Base-by-base conservation (phyloP, 1,140 invertebrate species). In the Monomorium pharaonis region DNA sequence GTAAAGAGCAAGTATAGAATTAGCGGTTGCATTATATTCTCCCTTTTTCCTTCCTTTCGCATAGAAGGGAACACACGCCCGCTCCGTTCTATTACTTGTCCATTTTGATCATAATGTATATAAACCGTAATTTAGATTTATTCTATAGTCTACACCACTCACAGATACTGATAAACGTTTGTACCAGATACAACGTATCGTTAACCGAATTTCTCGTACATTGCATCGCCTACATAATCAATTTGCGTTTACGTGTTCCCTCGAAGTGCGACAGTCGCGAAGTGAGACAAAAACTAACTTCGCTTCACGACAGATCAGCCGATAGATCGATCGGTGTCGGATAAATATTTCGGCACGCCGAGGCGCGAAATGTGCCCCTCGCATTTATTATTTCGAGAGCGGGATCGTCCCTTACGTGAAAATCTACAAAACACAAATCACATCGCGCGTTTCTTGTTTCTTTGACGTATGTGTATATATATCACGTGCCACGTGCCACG, bases 401-500 rank as follows among this genome's bases (percentile, higher is more conserved):
- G 44, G 33, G 37, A 37, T 81, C 21, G 10, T 67, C 70, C 16
- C 49, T 78, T n/a, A 51, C 21, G 37, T 37, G 54, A 74, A 88
- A 89, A 90, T 89, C 77, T 93, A 94, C 87, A 88, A 92, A 92
- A 92, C 87, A 91, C 88, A 89, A 92, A 94, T 93, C 21, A 12
- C 10, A 21, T 83, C 77, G 85, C 92, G 80, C 92, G 42, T 89
- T 84, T 85, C 60, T 75, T 84, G 72, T 76, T 77, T 86, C 80
- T 80, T 83, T 88, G 76, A 87, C 69, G 74, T 75, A 49, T 69
- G 60, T 77, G 63, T 42, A 54, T 74, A 65, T 37, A 54, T 94
- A 94, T 94, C 94, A 95, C 93, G 93, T 94, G 94, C 93, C 94
- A 94, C 93, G 87, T 94, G 92, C 92, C 90, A 69, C 56, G 69